A percentile compares a stretch with the other conserved stretches of the same genome.
Evolutionary conservation across 2,797 vertebrate species (phyloP).

Genomic region (Bucorvus abyssinicus): DNA sequence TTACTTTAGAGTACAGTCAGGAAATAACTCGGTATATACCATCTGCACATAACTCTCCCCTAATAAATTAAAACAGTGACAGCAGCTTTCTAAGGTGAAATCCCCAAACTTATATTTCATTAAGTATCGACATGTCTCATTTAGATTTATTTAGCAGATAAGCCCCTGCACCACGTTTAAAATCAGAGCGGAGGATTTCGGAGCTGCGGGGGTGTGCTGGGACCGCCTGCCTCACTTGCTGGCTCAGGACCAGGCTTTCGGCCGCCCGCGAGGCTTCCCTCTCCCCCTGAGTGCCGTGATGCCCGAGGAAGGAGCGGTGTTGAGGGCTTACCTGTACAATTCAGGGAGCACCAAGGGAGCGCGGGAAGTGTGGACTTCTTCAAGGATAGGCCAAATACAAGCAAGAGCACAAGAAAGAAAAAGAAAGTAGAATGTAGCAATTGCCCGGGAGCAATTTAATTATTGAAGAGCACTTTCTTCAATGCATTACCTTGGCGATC

Average conservation of each 20-base stretch:
- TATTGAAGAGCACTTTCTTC: neutral
- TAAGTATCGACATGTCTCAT: slow-evolving; percentile 35
- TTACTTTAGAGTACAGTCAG: slow-evolving; percentile 53
- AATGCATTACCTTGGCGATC: neutral
- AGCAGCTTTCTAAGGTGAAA: slow-evolving; percentile 56
- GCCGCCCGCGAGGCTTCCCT: neutral
- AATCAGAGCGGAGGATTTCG: neutral
- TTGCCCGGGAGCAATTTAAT: neutral
- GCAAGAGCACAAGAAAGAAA: neutral
- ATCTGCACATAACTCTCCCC: slow-evolving; percentile 52
- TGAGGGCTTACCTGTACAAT: neutral
- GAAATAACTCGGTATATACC: slow-evolving; percentile 62
- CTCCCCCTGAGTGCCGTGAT: neutral
- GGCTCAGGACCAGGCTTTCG: neutral
- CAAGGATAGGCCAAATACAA: neutral
- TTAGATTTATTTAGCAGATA: slow-evolving; percentile 42
- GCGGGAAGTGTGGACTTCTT: neutral
- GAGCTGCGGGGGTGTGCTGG: neutral
- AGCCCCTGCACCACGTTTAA: neutral
- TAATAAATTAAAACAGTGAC: slow-evolving; percentile 32
- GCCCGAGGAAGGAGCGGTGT: fast-evolving
- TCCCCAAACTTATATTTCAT: slow-evolving; percentile 52
- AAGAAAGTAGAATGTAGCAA: neutral
- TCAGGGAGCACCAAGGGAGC: neutral
- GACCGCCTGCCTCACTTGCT: neutral